These are phyloP conservation scores for Lithobates pipiens DNA, from an alignment of 2,797 vertebrate species.

Conservation along the genomic window DNA sequence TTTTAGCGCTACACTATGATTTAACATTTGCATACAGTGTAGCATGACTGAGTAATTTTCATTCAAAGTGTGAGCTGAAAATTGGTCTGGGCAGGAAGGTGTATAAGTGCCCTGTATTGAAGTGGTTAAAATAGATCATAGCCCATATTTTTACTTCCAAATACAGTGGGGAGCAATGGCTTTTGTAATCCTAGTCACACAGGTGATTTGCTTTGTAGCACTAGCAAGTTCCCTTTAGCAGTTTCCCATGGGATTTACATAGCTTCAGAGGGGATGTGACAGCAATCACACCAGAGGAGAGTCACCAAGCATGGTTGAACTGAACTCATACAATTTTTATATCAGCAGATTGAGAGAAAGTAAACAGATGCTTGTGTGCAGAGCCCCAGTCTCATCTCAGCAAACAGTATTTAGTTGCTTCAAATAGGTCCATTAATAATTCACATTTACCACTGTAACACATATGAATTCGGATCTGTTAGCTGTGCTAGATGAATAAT, in stretches of 20 bases:
- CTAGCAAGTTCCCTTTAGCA: background rate
- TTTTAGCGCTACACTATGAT: no score
- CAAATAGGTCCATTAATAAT: slow-evolving; percentile 37
- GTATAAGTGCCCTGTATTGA: no score
- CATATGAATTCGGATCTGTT: background rate
- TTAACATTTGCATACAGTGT: no score
- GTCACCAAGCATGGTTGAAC: background rate
- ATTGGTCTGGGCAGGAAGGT: no score
- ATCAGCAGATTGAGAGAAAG: slow-evolving; percentile 25
- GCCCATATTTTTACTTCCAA: no score
- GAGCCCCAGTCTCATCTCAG: slow-evolving; percentile 18
- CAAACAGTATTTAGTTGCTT: slow-evolving; percentile 45
- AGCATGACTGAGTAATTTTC: no score
- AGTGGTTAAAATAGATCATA: no score
- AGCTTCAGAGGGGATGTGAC: background rate
- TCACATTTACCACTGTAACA: slow-evolving; percentile 17
- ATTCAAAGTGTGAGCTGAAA: no score
- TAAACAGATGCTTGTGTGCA: slow-evolving; percentile 31
- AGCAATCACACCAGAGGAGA: background rate
- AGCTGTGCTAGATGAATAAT: background rate
- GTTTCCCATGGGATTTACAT: background rate
- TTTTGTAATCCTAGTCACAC: no score
- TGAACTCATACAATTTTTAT: slow-evolving; percentile 26
- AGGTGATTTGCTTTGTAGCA: background rate
- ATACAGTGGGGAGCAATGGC: no score